A percentile compares a stretch with the other conserved stretches of the same genome.
These are phyloP conservation scores for Alouatta caraya DNA, from an alignment of 2,797 vertebrate species.

Conservation along the genomic window DNA sequence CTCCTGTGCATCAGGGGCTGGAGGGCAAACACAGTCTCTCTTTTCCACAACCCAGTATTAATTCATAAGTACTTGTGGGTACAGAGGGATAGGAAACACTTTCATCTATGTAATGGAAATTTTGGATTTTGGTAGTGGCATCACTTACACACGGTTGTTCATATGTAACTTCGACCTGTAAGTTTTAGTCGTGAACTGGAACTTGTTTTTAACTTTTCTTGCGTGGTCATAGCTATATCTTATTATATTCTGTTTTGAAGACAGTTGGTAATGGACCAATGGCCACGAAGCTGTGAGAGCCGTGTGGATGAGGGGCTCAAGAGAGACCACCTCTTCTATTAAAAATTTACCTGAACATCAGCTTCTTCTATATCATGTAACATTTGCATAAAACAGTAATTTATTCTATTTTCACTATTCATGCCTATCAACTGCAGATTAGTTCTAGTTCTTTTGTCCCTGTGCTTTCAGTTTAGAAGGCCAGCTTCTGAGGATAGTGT, in stretches of 20 bases:
- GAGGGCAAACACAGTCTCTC: neutral
- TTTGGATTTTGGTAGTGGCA: neutral
- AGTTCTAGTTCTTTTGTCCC: neutral
- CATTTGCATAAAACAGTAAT: neutral
- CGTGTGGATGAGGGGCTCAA: neutral
- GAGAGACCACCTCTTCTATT: neutral
- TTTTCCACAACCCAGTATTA: neutral
- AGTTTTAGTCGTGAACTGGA: neutral
- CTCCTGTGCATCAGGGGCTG: neutral
- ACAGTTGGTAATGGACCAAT: neutral
- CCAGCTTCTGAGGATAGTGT: neutral
- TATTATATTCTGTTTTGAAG: neutral
- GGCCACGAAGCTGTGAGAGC: neutral
- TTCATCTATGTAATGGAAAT: neutral
- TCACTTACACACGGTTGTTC: neutral
- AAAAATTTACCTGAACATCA: neutral
- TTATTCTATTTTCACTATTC: constrained; percentile 22
- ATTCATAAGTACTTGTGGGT: neutral
- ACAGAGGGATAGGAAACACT: neutral
- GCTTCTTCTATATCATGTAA: neutral
- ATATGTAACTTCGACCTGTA: neutral
- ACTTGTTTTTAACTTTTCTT: neutral
- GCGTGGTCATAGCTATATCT: neutral
- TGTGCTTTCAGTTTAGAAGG: neutral
- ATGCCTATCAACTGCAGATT: neutral